These are phyloP conservation scores for Catharus ustulatus DNA, from an alignment of 2,797 vertebrate species.

Conservation along the genomic window DNA sequence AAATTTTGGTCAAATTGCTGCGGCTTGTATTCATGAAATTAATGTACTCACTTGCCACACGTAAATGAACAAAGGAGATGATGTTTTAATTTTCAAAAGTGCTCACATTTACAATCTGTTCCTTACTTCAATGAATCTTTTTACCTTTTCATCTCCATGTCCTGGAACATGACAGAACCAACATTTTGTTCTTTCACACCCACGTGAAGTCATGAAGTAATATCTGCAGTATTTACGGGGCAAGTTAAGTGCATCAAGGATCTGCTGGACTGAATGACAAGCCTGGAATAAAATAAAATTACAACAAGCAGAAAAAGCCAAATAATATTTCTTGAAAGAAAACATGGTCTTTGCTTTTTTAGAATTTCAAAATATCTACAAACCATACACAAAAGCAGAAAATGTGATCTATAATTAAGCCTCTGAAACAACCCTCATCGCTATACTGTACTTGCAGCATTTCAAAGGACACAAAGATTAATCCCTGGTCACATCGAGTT, in stretches of 20 bases:
- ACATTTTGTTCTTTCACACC: slow-evolving; percentile 81
- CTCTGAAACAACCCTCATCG: not conserved
- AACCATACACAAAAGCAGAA: not conserved
- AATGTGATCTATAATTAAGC: not conserved
- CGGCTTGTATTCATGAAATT: too few species aligned
- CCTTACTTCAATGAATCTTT: not conserved
- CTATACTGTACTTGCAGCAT: not conserved
- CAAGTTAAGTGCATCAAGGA: slow-evolving; percentile 62
- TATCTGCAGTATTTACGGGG: slow-evolving; percentile 85
- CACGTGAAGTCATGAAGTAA: slow-evolving; percentile 85
- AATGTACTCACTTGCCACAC: not conserved
- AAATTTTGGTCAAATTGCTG: too few species aligned
- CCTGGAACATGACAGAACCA: slow-evolving; percentile 84
- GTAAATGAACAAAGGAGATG: not conserved
- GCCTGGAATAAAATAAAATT: slow-evolving; percentile 23
- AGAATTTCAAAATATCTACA: not conserved
- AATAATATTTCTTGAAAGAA: not conserved
- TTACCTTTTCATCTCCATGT: slow-evolving; percentile 89
- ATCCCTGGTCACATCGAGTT: not conserved
- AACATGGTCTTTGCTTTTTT: not conserved
- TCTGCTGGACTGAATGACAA: slow-evolving; percentile 37
- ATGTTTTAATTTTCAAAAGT: not conserved
- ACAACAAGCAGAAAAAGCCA: not conserved
- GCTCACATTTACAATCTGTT: not conserved
- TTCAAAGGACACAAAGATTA: not conserved